Conservation (phyloP, 2,888 invertebrate genomes). For the Hirudinaria manillensis region DNA sequence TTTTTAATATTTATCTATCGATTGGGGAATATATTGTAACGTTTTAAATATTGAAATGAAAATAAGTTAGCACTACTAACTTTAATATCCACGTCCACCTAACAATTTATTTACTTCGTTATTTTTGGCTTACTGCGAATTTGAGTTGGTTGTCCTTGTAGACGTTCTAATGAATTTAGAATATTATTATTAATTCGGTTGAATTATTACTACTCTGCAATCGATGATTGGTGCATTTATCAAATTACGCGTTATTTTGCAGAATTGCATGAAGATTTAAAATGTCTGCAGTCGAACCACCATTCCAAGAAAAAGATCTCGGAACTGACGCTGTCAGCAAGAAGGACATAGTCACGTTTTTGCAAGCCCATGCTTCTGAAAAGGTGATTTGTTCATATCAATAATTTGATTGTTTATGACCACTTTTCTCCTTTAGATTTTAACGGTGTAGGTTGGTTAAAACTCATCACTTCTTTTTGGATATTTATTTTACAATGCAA, state of each 20-base stretch:
- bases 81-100: no score
- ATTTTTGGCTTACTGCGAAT: no score
- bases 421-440: neutral
- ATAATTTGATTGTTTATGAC: neutral
- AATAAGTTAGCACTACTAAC: no score
- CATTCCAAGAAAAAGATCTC: slow-evolving; percentile 39
- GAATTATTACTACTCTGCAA: neutral
- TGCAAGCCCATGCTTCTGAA: slow-evolving; percentile 39
- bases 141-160: no score
- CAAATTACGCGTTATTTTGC: no score
- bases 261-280: no score
- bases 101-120: no score
- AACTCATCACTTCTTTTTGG: no score
- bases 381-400: slow-evolving; percentile 31
- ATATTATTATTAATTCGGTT: neutral
- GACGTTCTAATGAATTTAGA: neutral
- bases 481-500: no score
- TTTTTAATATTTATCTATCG: no score
- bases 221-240: neutral
- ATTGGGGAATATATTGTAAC: no score
- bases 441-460: neutral
- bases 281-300: slow-evolving; percentile 19
- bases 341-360: slow-evolving; percentile 40
- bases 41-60: no score
- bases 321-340: slow-evolving; percentile 39